Base-by-base conservation (phyloP, 1,140 invertebrate species). In the Spodoptera frugiperda region DNA sequence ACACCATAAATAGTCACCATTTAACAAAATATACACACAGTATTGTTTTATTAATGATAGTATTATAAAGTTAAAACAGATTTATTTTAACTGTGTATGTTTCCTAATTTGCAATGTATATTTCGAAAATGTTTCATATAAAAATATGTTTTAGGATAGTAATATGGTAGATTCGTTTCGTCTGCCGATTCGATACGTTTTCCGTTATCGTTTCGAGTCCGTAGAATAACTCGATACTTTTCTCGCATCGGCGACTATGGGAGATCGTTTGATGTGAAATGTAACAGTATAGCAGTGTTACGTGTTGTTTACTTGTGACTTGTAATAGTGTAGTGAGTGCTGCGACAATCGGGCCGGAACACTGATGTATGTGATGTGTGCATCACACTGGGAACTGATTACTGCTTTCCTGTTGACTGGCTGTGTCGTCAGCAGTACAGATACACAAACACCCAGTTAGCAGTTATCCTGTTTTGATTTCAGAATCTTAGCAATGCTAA, bases 321-420 rank as follows among this genome's bases (percentile, higher is more conserved):
- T n/a, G n/a, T n/a, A n/a, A n/a, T 70, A 70, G 25, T 67, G 39
- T 39, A 39, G 33, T 39, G 8, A 39, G 12, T 19, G 30, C n/a
- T 54, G 30, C 46, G 44, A 77, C 75, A 77, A 77, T 77, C 54
- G 75, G 75, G 21, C 53, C 75, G 53, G 59, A 57, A 70, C 65
- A 6, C 17, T 63, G 49, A 61, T 46, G n/a, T 30, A 19, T 49
- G 11, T 67, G 25, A 21, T n/a, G 10, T 19, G 51, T 54, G 51
- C 6, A 15, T 10, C n/a, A 44, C 30, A 48, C 74, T 46, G 48
- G 46, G 8, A 49, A 44, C 25, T 21, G 30, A 57, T 19, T 19
- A 53, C 14, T 19, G 68, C 54, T 72, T 72, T 72, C 53, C 68
- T 57, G 53, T 57, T 21, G 68, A 55, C 12, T 72, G 33, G 46